Base-by-base conservation (phyloP, 53 echinoderm and acorn worm species). In the Actinopyga echinites region DNA sequence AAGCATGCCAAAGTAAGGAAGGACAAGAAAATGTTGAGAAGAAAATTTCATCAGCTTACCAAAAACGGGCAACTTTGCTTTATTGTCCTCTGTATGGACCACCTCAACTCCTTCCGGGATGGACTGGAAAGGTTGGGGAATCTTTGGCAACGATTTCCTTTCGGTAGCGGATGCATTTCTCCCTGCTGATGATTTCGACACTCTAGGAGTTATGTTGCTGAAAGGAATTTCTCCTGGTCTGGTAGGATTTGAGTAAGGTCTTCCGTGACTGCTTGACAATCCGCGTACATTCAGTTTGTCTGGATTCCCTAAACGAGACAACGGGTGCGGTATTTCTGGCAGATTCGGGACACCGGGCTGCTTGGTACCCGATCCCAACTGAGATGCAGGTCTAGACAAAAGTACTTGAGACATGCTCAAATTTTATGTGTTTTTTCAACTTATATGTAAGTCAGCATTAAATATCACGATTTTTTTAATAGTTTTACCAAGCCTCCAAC, bases 271-370 rank as follows among this genome's bases (percentile, higher is more conserved):
- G 79, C 97, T 97, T 6, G 94, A 90, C 3, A 94, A 82, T 32
- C 97, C 97, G 35, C 97, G 78, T 57, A 97, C 80, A 44, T 97
- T 97, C 10, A 97, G 69, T 58, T 90, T 97, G 71, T 94, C 94
- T 24, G 94, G 97, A 75, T 97, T 89, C 12, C 97, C 97, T 6
- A 97, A 85, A 36, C 97, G 90, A 80, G 97, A 94, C 56, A 97
- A 85, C 8, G 97, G 97, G 79, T 97, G 97, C 43, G 89, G 97
- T 49, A 97, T 97, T 82, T 97, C 90, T 5, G 97, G 97, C 19
- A 97, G 75, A 52, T 94, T 94, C 31, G 95, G 95, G 9, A 90
- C 74, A 23, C 83, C 84, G 31, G 88, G 61, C 20, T 64, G 84
- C 8, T 86, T 62, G 1, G 68, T 66, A 29, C 79, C 82, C 36